These are phyloP conservation scores for Perdita meconis DNA, from an alignment of 2,888 invertebrate genomes.

Conservation along the genomic window DNA sequence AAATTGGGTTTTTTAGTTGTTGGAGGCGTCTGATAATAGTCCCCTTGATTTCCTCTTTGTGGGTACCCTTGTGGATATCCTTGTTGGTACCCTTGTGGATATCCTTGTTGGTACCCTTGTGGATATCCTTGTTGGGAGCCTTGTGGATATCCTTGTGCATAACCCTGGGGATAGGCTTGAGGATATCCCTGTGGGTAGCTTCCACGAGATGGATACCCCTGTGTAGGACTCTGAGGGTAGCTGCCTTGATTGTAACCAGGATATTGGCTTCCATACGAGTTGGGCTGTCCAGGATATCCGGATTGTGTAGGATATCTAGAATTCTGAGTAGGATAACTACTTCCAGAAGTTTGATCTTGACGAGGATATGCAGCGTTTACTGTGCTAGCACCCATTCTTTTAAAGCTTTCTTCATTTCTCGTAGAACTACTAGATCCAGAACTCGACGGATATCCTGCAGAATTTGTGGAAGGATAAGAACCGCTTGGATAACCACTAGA, in stretches of 20 bases:
- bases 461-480: slow-evolving; percentile 49
- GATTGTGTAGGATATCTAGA: slow-evolving; percentile 26
- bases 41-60: slow-evolving; percentile 5
- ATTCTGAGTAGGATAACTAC: slow-evolving; percentile 53
- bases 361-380: slow-evolving; percentile 67
- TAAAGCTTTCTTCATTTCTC: slow-evolving; percentile 44
- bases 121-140: slow-evolving; percentile 45
- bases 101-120: slow-evolving; percentile 63
- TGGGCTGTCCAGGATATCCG: slow-evolving; percentile 62
- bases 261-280: slow-evolving; percentile 54
- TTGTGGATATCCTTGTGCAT: slow-evolving; percentile 53
- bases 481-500: slow-evolving; percentile 46
- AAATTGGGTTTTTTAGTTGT: slow-evolving; percentile 76
- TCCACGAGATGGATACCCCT: slow-evolving; percentile 39
- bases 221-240: slow-evolving; percentile 59
- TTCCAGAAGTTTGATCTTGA: slow-evolving; percentile 27
- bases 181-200: slow-evolving; percentile 56
- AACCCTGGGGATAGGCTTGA: slow-evolving; percentile 45
- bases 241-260: slow-evolving; percentile 51
- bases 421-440: slow-evolving; percentile 42
- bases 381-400: slow-evolving; percentile 59
- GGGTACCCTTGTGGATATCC: slow-evolving; percentile 30
- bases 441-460: slow-evolving; percentile 48
- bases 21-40: slow-evolving; percentile 57
- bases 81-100: slow-evolving; percentile 61